A percentile compares a stretch with the other conserved stretches of the same genome.
These are phyloP conservation scores for Cheiracanthium punctorium DNA, from an alignment of 2,888 invertebrate species.

Conservation along the genomic window DNA sequence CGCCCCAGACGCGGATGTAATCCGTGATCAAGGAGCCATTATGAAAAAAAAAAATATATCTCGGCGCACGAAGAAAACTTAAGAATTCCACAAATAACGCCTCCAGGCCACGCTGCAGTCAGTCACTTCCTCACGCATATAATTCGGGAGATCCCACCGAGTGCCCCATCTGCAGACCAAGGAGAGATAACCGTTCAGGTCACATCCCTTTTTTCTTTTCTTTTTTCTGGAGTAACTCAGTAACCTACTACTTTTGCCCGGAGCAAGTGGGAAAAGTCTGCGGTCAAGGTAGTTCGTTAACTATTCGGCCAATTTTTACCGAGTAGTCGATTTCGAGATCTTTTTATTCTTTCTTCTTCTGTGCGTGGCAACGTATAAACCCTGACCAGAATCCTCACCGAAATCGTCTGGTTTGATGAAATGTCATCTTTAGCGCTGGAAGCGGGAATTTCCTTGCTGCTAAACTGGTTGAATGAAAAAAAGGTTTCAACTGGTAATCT, in stretches of 20 bases:
- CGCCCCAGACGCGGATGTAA: neutral
- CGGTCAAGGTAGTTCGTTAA: slow-evolving; percentile 12
- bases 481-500: neutral
- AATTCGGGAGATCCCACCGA: neutral
- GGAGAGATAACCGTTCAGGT: slow-evolving; percentile 1
- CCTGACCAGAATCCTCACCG: no score
- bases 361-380: no score
- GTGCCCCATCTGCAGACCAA: neutral
- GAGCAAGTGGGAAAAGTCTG: neutral
- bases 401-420: no score
- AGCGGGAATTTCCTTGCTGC: no score
- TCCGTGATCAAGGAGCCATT: neutral
- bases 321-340: no score
- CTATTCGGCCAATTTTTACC: neutral
- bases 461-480: neutral
- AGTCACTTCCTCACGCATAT: neutral
- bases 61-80: neutral
- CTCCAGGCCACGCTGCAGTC: neutral
- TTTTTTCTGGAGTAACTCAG: neutral
- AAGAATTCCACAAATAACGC: neutral
- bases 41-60: no score
- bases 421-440: no score
- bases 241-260: neutral
- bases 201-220: neutral
- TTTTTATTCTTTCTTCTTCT: no score